These are phyloP conservation scores for Macrotrachela quadricornifera DNA, from an alignment of 1,140 invertebrate genomes.

Conservation along the genomic window DNA sequence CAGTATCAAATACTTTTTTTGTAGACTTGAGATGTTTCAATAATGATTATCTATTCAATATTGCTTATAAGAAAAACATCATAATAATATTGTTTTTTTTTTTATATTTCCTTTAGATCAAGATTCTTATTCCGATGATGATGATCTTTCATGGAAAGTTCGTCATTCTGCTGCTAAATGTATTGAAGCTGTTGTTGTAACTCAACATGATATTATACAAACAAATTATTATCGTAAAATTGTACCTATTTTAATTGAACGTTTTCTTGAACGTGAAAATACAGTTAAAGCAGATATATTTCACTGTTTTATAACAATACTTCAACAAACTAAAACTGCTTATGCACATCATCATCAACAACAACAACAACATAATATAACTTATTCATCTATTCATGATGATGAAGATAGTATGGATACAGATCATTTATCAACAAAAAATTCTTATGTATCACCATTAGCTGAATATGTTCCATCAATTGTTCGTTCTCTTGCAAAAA, in stretches of 20 bases:
- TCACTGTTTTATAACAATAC: slow-evolving; percentile 74
- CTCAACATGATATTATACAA: slow-evolving; percentile 58
- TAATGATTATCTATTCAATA: too few species aligned
- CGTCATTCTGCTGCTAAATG: slow-evolving; percentile 85
- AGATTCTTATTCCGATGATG: slow-evolving; percentile 89
- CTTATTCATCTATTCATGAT: neutral
- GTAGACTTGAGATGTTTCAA: neutral
- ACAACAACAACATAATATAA: neutral
- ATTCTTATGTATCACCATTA: neutral
- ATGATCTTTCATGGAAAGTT: slow-evolving; percentile 97
- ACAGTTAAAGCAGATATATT: slow-evolving; percentile 96
- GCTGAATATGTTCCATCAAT: slow-evolving; percentile 42
- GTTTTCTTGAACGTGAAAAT: slow-evolving; percentile 90
- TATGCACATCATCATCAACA: too few species aligned
- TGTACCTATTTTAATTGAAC: slow-evolving; percentile 62
- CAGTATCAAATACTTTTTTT: slow-evolving; percentile 25
- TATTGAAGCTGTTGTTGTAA: slow-evolving; percentile 74
- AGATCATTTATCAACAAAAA: neutral
- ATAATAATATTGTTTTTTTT: slow-evolving; percentile 9
- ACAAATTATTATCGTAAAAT: slow-evolving; percentile 57
- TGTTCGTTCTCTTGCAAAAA: slow-evolving; percentile 63
- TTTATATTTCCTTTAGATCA: slow-evolving; percentile 58
- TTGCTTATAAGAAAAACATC: slow-evolving; percentile 8
- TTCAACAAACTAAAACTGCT: slow-evolving; percentile 56
- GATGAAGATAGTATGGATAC: neutral